Conservation (phyloP, 30 jellyfish, hydroid and myxozoan species). For the Haliclystus octoradiatus region DNA sequence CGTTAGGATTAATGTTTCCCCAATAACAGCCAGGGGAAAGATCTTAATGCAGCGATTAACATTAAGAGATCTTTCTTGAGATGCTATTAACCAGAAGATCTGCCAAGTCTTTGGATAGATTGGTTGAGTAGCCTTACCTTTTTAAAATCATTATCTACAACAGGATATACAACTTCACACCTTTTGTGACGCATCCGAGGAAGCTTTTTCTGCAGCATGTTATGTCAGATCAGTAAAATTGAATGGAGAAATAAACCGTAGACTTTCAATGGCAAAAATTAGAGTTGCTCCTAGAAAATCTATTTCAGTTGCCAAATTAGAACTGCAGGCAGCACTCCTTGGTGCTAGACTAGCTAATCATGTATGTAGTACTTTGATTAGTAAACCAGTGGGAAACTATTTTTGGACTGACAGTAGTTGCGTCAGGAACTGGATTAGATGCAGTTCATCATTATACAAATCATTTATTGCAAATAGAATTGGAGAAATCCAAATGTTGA, state of each 20-base stretch:
- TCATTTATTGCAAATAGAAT: constrained; percentile 40
- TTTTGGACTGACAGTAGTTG: constrained; percentile 40
- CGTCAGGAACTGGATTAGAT: constrained; percentile 23
- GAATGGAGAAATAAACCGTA: constrained; percentile 10
- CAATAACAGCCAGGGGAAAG: constrained; percentile 17
- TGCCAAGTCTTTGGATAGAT: constrained; percentile 9
- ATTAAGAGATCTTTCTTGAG: constrained; percentile 32
- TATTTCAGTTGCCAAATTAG: constrained; percentile 23
- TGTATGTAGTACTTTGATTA: constrained; percentile 3
- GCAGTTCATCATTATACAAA: constrained; percentile 6
- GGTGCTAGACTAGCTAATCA: constrained; percentile 20
- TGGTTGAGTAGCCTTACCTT: constrained; percentile 18
- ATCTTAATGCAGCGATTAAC: constrained; percentile 20
- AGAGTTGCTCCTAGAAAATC: constrained; percentile 27
- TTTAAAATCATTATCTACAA: constrained; percentile 11
- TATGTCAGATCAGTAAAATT: constrained; percentile 8
- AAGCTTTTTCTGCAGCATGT: constrained; percentile 34
- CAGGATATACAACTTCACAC: constrained; percentile 21
- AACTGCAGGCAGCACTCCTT: constrained; percentile 29
- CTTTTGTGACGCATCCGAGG: constrained; percentile 43
- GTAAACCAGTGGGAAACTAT: constrained; percentile 3
- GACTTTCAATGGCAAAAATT: constrained; percentile 25
- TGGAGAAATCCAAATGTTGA: constrained; percentile 13
- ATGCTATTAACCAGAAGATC: constrained; percentile 18
- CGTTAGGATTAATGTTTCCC: constrained; percentile 34